These are phyloP conservation scores for Lithobates sylvaticus DNA, from an alignment of 2,797 vertebrate genomes.

Conservation along the genomic window DNA sequence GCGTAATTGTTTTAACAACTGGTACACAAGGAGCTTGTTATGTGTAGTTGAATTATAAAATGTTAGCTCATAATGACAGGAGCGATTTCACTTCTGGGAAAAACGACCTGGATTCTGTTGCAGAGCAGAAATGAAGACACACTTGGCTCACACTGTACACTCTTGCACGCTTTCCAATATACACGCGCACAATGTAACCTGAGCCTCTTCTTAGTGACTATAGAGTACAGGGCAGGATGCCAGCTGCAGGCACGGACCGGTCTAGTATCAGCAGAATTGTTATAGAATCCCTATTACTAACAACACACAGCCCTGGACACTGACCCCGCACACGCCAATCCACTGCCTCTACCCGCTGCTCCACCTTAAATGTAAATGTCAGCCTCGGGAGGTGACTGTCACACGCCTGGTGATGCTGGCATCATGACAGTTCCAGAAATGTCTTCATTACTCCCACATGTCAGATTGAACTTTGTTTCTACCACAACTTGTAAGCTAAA, in stretches of 20 bases:
- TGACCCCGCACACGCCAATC: constrained; percentile 16
- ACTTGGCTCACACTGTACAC: background rate
- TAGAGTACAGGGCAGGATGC: background rate
- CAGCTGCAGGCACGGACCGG: background rate
- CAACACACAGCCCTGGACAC: background rate
- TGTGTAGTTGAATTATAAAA: background rate
- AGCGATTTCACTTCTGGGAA: background rate
- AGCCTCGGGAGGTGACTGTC: constrained; percentile 22
- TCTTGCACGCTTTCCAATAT: background rate
- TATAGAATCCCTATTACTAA: background rate
- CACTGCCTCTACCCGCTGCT: background rate
- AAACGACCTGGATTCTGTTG: background rate
- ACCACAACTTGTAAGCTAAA: no score
- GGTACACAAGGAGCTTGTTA: background rate
- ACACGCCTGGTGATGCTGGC: constrained; percentile 11
- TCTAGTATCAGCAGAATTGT: background rate
- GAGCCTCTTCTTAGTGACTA: background rate
- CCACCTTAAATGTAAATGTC: constrained; percentile 48
- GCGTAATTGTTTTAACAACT: background rate
- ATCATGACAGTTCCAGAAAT: background rate
- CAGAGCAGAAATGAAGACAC: background rate
- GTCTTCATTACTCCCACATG: background rate
- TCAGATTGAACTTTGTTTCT: background rate
- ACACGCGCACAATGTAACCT: background rate
- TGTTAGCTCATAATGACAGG: background rate